A percentile compares a stretch with the other conserved stretches of the same genome.
These are phyloP conservation scores for Oscheius onirici DNA, from an alignment of 2,888 invertebrate species.

Conservation along the genomic window DNA sequence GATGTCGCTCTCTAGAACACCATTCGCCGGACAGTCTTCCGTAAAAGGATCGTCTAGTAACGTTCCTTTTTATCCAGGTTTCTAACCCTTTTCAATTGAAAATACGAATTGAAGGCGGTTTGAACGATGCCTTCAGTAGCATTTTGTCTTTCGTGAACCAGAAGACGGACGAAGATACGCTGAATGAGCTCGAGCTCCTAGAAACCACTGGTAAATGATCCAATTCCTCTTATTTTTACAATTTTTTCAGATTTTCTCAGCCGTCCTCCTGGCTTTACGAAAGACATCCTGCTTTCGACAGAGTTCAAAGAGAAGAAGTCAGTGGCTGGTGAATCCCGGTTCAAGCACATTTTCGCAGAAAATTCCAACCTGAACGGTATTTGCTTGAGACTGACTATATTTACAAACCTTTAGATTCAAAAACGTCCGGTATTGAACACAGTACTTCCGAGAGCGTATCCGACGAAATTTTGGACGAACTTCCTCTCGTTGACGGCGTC, in stretches of 20 bases:
- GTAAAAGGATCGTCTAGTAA: conserved; percentile 59
- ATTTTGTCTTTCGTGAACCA: conserved; percentile 36
- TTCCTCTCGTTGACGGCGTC: background rate
- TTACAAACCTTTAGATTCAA: background rate
- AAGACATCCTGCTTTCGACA: background rate
- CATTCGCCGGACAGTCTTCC: background rate
- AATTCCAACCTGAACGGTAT: background rate
- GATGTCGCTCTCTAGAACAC: conserved; percentile 43
- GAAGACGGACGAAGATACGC: background rate
- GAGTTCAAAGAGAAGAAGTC: background rate
- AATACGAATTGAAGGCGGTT: conserved; percentile 36
- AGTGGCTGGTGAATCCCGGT: background rate
- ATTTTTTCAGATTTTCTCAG: conserved; percentile 30
- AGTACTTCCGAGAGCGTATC: background rate
- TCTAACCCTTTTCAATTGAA: background rate
- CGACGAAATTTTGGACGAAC: conserved; percentile 16
- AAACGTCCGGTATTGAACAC: background rate
- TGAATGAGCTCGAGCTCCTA: conserved; percentile 30
- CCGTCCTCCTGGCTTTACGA: conserved; percentile 43
- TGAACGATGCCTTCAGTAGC: conserved; percentile 41
- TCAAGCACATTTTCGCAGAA: background rate
- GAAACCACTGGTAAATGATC: conserved; percentile 25
- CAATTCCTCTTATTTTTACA: background rate
- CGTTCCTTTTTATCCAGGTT: conserved; percentile 55
- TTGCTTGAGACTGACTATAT: background rate